Percentiles rank a stretch among this genome's conserved stretches.
These are phyloP conservation scores for Charina bottae DNA, from an alignment of 2,113 vertebrate genomes.

Conservation along the genomic window DNA sequence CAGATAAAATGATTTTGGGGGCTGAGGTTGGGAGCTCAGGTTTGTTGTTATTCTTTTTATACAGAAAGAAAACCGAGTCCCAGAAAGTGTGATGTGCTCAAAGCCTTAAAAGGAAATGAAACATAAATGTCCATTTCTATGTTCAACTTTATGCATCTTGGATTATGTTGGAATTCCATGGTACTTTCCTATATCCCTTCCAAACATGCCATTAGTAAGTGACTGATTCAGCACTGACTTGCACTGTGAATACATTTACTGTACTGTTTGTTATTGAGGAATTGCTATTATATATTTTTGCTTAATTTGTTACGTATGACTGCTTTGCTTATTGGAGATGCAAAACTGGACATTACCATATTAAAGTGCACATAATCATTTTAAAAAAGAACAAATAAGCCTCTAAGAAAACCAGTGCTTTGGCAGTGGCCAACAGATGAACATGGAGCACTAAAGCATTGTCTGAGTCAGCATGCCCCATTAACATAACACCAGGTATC, in stretches of 20 bases:
- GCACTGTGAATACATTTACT: not conserved
- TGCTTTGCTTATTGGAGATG: not conserved
- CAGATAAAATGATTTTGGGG: not conserved
- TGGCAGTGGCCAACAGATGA: conserved; percentile 31
- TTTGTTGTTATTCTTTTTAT: not conserved
- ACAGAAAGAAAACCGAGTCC: not conserved
- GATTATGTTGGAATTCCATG: not conserved
- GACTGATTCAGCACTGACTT: not conserved
- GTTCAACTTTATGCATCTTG: not conserved
- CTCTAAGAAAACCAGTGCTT: conserved; percentile 41
- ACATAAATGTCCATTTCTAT: not conserved
- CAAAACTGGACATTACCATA: conserved; percentile 29
- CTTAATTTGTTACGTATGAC: conserved; percentile 8
- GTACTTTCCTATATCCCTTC: not conserved
- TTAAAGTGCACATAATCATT: conserved; percentile 8
- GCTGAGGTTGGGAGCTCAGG: not conserved
- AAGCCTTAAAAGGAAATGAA: not conserved
- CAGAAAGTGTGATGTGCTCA: not conserved
- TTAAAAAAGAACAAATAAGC: not conserved
- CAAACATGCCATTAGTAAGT: conserved; percentile 28
- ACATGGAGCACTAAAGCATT: conserved; percentile 21
- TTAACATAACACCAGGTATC: conserved; percentile 38
- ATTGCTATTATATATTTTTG: not conserved
- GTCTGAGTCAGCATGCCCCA: conserved; percentile 30
- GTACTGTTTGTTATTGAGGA: conserved; percentile 20